phyloP scores from a whole-genome alignment of 2,797 vertebrate species.

The Luscinia luscinia region DNA sequence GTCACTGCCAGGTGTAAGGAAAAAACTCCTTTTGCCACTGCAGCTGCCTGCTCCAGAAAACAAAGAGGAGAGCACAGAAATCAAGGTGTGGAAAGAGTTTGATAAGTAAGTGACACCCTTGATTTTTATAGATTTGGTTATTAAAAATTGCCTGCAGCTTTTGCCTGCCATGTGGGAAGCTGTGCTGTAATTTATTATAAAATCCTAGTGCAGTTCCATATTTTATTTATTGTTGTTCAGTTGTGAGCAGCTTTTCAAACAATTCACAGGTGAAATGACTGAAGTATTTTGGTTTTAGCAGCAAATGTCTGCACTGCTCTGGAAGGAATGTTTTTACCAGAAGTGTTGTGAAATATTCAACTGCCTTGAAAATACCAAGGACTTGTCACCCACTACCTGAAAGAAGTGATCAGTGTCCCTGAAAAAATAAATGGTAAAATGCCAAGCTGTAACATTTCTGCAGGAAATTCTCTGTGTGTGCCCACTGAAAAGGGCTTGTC shows the following conservation, averaged over 20 bases:
- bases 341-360: background rate
- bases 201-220: background rate
- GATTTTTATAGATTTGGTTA: background rate
- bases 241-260: background rate
- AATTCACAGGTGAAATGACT: background rate
- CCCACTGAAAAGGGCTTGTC: background rate
- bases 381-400: background rate
- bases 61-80: slow-evolving; percentile 21
- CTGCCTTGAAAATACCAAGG: background rate
- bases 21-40: slow-evolving; percentile 61
- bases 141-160: background rate
- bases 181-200: background rate
- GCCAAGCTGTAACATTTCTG: background rate
- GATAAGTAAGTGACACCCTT: slow-evolving; percentile 81
- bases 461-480: background rate
- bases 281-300: background rate
- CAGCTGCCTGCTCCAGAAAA: slow-evolving; percentile 51
- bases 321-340: background rate
- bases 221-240: background rate
- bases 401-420: background rate
- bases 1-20: slow-evolving; percentile 85
- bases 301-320: background rate
- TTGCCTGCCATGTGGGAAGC: fast-evolving
- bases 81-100: slow-evolving; percentile 82
- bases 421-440: background rate